These are phyloP conservation scores for Sinella curviseta DNA, from an alignment of 1,140 invertebrate species.

Conservation along the genomic window DNA sequence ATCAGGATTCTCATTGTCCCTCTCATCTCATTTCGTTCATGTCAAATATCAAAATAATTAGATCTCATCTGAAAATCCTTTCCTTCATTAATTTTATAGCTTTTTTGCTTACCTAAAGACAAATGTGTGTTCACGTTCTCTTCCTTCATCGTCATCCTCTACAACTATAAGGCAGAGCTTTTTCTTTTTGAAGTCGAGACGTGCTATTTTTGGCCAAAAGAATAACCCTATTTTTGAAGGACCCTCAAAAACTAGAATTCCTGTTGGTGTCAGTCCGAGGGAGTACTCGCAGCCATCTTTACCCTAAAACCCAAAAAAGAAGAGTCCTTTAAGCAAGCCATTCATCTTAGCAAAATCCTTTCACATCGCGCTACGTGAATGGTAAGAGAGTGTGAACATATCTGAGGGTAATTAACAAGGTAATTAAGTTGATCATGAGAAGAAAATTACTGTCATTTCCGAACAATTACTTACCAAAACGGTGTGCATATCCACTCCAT, in stretches of 20 bases:
- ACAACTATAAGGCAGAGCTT: conserved; percentile 92
- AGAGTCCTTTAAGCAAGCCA: neutral
- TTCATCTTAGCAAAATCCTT: no score
- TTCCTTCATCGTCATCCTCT: conserved; percentile 91
- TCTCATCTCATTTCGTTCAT: neutral
- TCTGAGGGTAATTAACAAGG: no score
- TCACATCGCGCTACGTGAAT: no score
- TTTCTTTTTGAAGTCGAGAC: conserved; percentile 93
- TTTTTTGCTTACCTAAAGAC: conserved; percentile 66
- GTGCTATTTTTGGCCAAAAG: conserved; percentile 87
- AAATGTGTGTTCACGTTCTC: conserved; percentile 91
- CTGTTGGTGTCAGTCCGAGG: conserved; percentile 94
- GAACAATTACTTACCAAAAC: conserved; percentile 68
- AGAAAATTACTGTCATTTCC: no score
- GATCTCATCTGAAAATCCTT: neutral
- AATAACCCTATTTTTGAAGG: conserved; percentile 95
- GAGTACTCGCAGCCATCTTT: conserved; percentile 95
- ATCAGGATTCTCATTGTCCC: neutral
- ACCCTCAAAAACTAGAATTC: conserved; percentile 95
- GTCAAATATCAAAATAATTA: neutral
- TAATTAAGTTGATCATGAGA: no score
- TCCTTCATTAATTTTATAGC: neutral
- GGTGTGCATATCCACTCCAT: conserved; percentile 93
- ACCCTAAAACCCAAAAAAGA: conserved; percentile 61
- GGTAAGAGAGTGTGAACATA: no score